Evolutionary conservation across 2,797 vertebrate species (phyloP).

Genomic region (Melanotaenia boesemani): DNA sequence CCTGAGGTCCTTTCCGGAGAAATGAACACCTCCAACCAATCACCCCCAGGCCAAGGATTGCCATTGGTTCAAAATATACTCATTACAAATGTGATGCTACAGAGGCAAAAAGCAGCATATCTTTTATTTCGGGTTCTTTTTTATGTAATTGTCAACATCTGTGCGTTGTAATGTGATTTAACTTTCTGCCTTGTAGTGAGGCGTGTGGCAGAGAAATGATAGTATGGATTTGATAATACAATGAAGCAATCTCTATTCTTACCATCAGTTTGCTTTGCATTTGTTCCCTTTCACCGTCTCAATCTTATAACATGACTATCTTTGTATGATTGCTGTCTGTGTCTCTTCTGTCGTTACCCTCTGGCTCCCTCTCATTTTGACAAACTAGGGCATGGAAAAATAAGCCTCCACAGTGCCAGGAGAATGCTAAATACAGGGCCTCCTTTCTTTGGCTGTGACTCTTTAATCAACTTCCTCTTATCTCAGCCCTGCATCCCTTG

Average conservation of each 20-base stretch:
- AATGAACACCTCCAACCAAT: background rate
- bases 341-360: slow-evolving; percentile 71
- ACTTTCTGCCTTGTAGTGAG: slow-evolving; percentile 62
- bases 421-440: slow-evolving; percentile 78
- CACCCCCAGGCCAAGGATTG: background rate
- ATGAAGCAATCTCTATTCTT: slow-evolving; percentile 48
- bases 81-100: slow-evolving; percentile 35
- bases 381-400: slow-evolving; percentile 81
- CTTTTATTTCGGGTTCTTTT: slow-evolving; percentile 45
- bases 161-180: slow-evolving; percentile 59
- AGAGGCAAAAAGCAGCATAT: background rate
- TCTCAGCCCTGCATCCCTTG: slow-evolving; percentile 76
- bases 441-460: slow-evolving; percentile 70
- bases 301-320: slow-evolving; percentile 63
- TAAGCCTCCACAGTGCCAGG: slow-evolving; percentile 71
- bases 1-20: background rate
- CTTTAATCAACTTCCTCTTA: slow-evolving; percentile 82
- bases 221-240: slow-evolving; percentile 69
- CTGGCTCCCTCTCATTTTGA: slow-evolving; percentile 75
- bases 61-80: slow-evolving; percentile 10
- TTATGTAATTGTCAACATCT: slow-evolving; percentile 65
- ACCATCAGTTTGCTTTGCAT: slow-evolving; percentile 53
- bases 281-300: slow-evolving; percentile 50
- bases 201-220: slow-evolving; percentile 38
- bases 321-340: slow-evolving; percentile 50